A percentile compares a stretch with the other conserved stretches of the same genome.
These are phyloP conservation scores for Reinhardtius hippoglossoides DNA, from an alignment of 2,113 vertebrate genomes.

Conservation along the genomic window DNA sequence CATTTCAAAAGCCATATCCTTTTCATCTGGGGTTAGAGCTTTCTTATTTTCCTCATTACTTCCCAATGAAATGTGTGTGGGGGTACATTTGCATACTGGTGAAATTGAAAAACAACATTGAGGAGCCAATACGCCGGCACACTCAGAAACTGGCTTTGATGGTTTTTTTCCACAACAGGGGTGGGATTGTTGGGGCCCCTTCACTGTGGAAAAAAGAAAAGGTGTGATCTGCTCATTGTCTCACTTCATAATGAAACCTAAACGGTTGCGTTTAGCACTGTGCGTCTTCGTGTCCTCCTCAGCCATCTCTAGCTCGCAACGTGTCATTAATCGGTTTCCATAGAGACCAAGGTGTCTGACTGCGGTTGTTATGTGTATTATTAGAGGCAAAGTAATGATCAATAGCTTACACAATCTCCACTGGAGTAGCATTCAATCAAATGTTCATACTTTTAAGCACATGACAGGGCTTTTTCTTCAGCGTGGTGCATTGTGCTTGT, in stretches of 20 bases:
- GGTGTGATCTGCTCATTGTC: conserved; percentile 56
- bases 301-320: conserved; percentile 22
- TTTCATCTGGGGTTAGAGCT: conserved; percentile 72
- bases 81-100: conserved; percentile 70
- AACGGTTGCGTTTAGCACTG: conserved; percentile 33
- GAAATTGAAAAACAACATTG: conserved; percentile 74
- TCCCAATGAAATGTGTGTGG: conserved; percentile 56
- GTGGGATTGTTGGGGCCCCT: conserved; percentile 38
- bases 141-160: conserved; percentile 65
- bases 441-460: neutral
- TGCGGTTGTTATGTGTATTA: conserved; percentile 16
- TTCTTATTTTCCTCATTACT: conserved; percentile 77
- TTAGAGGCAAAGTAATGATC: conserved; percentile 26
- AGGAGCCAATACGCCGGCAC: conserved; percentile 56
- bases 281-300: conserved; percentile 13
- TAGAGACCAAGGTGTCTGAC: conserved; percentile 15
- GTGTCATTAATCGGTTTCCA: conserved; percentile 37
- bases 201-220: conserved; percentile 57
- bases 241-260: conserved; percentile 45
- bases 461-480: conserved; percentile 22
- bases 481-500: neutral
- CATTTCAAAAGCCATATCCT: conserved; percentile 64
- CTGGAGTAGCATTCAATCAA: conserved; percentile 31
- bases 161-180: conserved; percentile 47
- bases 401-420: conserved; percentile 20